Evolutionary conservation across 2,113 vertebrate genomes (phyloP), one percentile per base, ranked within the genome.

Genomic region (Lathamus discolor): DNA sequence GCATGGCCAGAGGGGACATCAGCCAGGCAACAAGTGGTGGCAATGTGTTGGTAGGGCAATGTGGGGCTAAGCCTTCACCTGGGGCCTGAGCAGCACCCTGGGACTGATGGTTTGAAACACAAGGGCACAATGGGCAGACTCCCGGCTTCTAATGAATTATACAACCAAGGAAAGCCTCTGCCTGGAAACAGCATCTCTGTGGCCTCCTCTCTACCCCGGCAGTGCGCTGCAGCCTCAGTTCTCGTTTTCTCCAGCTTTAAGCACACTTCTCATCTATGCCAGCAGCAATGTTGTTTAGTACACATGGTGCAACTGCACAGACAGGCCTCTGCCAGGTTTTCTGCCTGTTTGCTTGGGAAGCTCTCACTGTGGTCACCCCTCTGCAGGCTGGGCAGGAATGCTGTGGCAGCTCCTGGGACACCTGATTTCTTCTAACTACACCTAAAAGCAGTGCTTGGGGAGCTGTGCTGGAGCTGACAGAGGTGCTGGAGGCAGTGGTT

Each of bases 21-120:
- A 8, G 11, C 61, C 2, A 2, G 11, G 52, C 75, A 64, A 5
- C 0, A 1, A 5, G 39, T 9, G 1, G 2, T 2, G 2, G 29
- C 10, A 0, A 9, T 4, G 13, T 1, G 2, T 43, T 14, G 29
- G 11, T 11, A n/a, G 33, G 75, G 11, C 14, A 29, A 10, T 1
- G 48, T 13, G 29, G 41, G 22, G 51, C 54, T 66, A 44, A 51
- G 57, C 48, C 49, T 69, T 80, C 5, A 3, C 29, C 7, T 0
- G 2, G 25, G 46, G 14, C 43, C 51, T 7, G 17, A 52, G 29
- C 67, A 68, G 57, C 57, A 22, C 43, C 22, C 72, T 11, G 28
- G 31, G 28, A 8, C 25, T n/a, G 54, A 23, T 7, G 46, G 24
- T 28, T 70, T 62, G 57, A 72, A 72, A 54, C 13, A 11, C 0